Evolutionary conservation across 2,113 vertebrate species (phyloP).

Genomic region (Prolemur simus): DNA sequence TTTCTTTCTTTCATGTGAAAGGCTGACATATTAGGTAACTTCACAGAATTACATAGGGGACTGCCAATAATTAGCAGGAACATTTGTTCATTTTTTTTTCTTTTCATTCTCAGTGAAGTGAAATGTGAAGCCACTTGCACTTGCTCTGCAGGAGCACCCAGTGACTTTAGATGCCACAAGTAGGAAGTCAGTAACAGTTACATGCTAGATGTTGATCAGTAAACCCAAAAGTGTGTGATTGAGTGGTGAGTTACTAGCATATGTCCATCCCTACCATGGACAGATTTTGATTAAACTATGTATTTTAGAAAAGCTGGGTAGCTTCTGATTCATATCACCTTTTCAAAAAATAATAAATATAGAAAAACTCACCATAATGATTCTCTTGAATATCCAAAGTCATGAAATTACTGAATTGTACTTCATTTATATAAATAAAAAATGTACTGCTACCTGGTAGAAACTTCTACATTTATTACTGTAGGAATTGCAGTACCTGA

Average conservation of each 20-base stretch:
- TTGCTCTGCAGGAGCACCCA: neutral
- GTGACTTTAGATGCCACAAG: fast-evolving
- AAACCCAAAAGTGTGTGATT: neutral
- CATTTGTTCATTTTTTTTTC: neutral
- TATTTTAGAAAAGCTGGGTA: neutral
- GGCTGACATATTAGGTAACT: neutral
- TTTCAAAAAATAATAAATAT: neutral
- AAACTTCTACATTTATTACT: neutral
- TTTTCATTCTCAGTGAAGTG: fast-evolving
- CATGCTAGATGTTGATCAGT: neutral
- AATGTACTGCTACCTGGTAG: neutral
- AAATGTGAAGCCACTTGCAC: neutral
- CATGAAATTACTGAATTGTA: neutral
- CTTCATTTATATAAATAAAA: neutral
- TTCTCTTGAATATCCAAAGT: neutral
- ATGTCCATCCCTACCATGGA: neutral
- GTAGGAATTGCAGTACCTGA: neutral
- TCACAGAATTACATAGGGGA: neutral
- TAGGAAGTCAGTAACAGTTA: neutral
- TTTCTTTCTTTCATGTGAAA: constrained; percentile 49
- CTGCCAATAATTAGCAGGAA: neutral
- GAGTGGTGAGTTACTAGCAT: neutral
- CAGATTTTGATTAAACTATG: neutral
- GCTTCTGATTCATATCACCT: fast-evolving
- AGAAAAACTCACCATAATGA: neutral